Evolutionary conservation across 1,140 invertebrate species (phyloP), one percentile per base, ranked within the genome.

Genomic region (Drosophila equinoxialis): DNA sequence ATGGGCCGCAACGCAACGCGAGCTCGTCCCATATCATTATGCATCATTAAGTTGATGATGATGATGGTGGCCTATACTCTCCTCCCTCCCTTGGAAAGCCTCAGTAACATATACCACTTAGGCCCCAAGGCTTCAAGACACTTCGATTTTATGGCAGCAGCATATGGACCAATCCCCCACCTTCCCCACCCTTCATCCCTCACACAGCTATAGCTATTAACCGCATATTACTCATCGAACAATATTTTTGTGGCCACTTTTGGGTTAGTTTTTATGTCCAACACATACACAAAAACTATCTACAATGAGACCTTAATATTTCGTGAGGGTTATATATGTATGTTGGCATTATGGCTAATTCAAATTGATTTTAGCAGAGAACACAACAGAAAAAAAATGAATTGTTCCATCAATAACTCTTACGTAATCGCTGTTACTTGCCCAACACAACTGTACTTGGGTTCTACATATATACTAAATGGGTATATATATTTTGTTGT

Each of bases 31-130:
- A 86, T 86, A 86, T 86, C 83, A 86, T 89, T 87, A 86, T 86
- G 83, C 83, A 86, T 86, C 83, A 86, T 86, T 86, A 86, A 86
- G 83, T 83, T 86, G 83, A 86, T 86, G 84, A 84, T 68, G 45
- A 17, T 39, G 37, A 13, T 39, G 37, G 37, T 39, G 10, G 58
- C 65, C 45, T 51, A 14, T 7, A 10, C 8, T 7, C 45, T 17
- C 6, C 7, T 7, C 7, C 7, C 45, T 7, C 45, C 45, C 14
- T 2, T 20, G 1, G 6, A 30, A 30, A 30, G 14, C 45, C 17
- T 11, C 45, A 10, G 17, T 20, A 23, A 14, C 45, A 23, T 20
- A 51, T n/a, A 51, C 45, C 45, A 51, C 45, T 51, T 51, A 23
- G 17, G 45, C 45, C 45, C 45, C 45, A 51, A 51, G 51, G 55